Evolutionary conservation across 2,113 vertebrate species (phyloP).

Genomic region (Cinclus mexicanus): DNA sequence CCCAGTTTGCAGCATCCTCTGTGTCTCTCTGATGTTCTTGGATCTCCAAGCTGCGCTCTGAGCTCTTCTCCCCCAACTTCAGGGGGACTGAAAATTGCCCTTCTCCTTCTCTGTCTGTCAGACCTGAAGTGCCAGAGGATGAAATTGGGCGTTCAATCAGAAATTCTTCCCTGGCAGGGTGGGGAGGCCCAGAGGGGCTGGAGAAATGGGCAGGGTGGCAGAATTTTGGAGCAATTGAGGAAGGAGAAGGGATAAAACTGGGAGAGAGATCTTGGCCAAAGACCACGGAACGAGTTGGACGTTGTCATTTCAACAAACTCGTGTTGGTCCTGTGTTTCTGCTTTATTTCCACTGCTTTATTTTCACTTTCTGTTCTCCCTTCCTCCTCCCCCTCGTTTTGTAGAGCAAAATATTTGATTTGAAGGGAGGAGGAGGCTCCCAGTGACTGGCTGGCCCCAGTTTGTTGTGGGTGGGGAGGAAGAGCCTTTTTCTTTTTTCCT

Average conservation of each 20-base stretch:
- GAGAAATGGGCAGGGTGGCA: not conserved
- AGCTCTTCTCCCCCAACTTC: not conserved
- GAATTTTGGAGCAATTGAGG: not conserved
- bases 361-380: not conserved
- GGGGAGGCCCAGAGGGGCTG: not conserved
- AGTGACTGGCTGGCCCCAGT: not conserved
- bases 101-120: fast-evolving
- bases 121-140: fast-evolving
- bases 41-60: not conserved
- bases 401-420: not conserved
- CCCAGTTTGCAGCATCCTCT: not conserved
- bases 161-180: not conserved
- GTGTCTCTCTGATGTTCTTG: not conserved
- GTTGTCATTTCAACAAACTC: fast-evolving
- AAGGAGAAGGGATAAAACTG: not conserved
- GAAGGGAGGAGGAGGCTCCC: constrained; percentile 11
- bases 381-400: not conserved
- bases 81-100: fast-evolving
- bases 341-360: not conserved
- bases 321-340: fast-evolving
- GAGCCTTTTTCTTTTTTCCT: not conserved
- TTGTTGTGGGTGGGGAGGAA: not conserved
- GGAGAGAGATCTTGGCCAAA: fast-evolving
- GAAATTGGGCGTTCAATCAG: fast-evolving
- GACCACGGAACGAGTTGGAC: fast-evolving